These are phyloP conservation scores for Helicoverpa assulta DNA, from an alignment of 2,888 invertebrate genomes.

Conservation along the genomic window DNA sequence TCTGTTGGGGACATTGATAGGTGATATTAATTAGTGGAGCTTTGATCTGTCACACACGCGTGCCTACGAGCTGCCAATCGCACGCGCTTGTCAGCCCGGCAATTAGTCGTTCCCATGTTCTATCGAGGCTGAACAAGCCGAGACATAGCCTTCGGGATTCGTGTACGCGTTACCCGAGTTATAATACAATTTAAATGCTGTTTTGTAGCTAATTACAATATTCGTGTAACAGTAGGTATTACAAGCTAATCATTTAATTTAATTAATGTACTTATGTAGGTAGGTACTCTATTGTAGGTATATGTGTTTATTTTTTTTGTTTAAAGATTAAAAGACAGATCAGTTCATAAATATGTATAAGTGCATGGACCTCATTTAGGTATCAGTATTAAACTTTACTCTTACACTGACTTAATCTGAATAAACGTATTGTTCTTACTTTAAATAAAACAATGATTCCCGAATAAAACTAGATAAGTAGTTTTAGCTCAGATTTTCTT, in stretches of 20 bases:
- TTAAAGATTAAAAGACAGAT: too few relatives aligned
- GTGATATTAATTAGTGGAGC: constrained; percentile 76
- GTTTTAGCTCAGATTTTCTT: too few relatives aligned
- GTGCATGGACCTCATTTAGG: too few relatives aligned
- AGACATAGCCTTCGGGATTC: constrained; percentile 30
- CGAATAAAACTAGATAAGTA: too few relatives aligned
- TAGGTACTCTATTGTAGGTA: too few relatives aligned
- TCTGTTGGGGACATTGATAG: constrained; percentile 56
- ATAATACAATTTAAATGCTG: constrained; percentile 13
- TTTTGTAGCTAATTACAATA: constrained; percentile 30
- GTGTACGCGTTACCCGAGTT: constrained; percentile 25
- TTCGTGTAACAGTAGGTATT: background rate
- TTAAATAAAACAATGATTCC: too few relatives aligned
- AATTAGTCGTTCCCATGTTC: constrained; percentile 72
- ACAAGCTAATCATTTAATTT: background rate
- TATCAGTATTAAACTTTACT: too few relatives aligned
- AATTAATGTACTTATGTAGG: too few relatives aligned
- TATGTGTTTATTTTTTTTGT: too few relatives aligned
- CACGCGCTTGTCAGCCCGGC: constrained; percentile 70
- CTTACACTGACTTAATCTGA: too few relatives aligned
- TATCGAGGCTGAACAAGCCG: constrained; percentile 33
- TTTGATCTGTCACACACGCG: constrained; percentile 74
- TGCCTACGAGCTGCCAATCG: constrained; percentile 76
- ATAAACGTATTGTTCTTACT: too few relatives aligned
- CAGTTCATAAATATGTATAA: too few relatives aligned